Evolutionary conservation across 2,113 vertebrate species (phyloP).

Genomic region (Nothocercus nigrocapillus): DNA sequence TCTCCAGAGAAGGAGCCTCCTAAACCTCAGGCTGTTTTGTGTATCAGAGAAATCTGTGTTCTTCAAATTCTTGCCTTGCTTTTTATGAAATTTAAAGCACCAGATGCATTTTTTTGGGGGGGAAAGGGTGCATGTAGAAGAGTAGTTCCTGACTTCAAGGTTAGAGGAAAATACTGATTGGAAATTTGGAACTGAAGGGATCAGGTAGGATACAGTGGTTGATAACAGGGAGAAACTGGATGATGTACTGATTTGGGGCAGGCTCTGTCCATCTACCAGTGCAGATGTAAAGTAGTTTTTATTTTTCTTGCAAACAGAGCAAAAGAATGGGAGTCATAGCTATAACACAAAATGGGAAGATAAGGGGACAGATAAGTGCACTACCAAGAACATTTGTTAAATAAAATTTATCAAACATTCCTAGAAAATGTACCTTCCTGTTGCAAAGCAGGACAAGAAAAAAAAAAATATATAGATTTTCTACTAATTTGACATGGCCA

Average conservation of each 20-base stretch:
- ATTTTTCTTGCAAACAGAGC: not conserved
- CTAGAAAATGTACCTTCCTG: not conserved
- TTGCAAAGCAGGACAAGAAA: not conserved
- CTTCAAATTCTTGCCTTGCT: not conserved
- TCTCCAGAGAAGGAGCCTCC: no score
- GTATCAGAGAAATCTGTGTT: not conserved
- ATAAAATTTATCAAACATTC: not conserved
- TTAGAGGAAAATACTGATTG: not conserved
- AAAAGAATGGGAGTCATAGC: not conserved
- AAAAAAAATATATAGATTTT: not conserved
- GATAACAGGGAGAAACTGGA: not conserved
- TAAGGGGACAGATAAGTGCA: not conserved
- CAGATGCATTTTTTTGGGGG: not conserved
- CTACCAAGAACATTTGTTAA: not conserved
- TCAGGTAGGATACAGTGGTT: not conserved
- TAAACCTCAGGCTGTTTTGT: not conserved
- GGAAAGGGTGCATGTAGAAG: no score
- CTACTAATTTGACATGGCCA: not conserved
- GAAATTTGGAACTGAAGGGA: not conserved
- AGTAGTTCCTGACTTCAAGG: not conserved
- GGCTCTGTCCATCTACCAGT: not conserved
- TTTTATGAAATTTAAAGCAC: not conserved
- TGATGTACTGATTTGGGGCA: not conserved
- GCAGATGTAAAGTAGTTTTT: not conserved
- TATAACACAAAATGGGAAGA: not conserved